Evolutionary conservation across 2,797 vertebrate genomes (phyloP).

Genomic region (Myoxocephalus aenaeus): DNA sequence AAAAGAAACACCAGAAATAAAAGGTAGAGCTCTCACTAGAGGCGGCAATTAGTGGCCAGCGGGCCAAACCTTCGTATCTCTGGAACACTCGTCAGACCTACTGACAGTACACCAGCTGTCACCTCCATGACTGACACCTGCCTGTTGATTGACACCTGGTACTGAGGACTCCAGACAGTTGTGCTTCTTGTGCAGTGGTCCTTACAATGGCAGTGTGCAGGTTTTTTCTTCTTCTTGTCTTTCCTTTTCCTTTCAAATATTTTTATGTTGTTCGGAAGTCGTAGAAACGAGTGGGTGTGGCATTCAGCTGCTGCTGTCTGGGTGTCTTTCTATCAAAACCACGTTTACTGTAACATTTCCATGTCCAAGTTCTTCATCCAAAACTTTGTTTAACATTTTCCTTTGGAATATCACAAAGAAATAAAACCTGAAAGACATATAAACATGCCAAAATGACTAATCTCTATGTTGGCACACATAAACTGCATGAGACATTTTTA

Average conservation of each 20-base stretch:
- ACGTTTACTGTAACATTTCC: background rate
- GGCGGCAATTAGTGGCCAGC: slow-evolving; percentile 14
- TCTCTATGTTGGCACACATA: background rate
- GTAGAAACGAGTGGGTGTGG: slow-evolving; percentile 20
- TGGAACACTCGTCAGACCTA: slow-evolving; percentile 15
- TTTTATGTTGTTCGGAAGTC: slow-evolving; percentile 60
- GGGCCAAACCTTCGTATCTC: background rate
- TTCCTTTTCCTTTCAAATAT: slow-evolving; percentile 48
- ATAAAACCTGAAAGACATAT: background rate
- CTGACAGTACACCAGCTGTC: slow-evolving; percentile 47
- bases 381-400: slow-evolving; percentile 2
- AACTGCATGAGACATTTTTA: background rate
- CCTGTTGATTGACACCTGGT: slow-evolving; percentile 64
- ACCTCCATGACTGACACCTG: slow-evolving; percentile 37
- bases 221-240: slow-evolving; percentile 11
- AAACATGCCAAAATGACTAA: background rate
- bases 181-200: slow-evolving; percentile 37
- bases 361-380: background rate
- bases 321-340: slow-evolving; percentile 9
- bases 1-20: background rate
- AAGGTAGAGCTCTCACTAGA: slow-evolving; percentile 16
- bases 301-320: slow-evolving; percentile 9
- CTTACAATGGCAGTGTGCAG: slow-evolving; percentile 25
- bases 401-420: background rate
- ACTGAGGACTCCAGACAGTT: slow-evolving; percentile 24